Percentiles rank a stretch among this genome's conserved stretches.
Conservation (phyloP, 2,888 invertebrate genomes). For the Pseudanteris insignis region DNA sequence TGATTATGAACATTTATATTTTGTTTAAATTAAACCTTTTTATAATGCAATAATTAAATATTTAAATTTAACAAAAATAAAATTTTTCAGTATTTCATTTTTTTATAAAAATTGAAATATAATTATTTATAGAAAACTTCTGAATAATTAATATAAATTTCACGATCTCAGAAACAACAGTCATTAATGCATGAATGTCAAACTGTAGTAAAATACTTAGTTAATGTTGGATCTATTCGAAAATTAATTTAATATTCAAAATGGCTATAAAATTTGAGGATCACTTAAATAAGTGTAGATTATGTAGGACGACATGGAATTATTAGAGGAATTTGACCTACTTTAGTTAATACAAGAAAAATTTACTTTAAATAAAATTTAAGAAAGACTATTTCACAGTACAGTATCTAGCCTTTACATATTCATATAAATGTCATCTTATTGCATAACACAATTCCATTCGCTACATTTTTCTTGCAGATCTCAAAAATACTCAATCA, state of each 20-base stretch:
- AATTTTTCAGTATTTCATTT: too few species aligned
- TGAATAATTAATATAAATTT: too few species aligned
- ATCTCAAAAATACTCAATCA: slow-evolving; percentile 22
- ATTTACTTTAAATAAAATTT: slow-evolving; percentile 22
- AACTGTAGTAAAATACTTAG: too few species aligned
- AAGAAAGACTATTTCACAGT: slow-evolving; percentile 14
- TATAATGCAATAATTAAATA: too few species aligned
- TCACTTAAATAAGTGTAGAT: slow-evolving; percentile 9
- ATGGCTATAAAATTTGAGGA: slow-evolving; percentile 18
- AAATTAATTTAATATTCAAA: slow-evolving; percentile 2
- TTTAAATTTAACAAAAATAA: too few species aligned
- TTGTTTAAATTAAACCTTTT: too few species aligned
- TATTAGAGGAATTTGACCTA: slow-evolving; percentile 40
- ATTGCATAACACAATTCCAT: slow-evolving; percentile 24
- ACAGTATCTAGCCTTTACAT: slow-evolving; percentile 17
- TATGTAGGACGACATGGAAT: slow-evolving; percentile 29
- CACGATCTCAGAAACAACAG: too few species aligned
- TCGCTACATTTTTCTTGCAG: slow-evolving; percentile 13
- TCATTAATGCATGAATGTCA: too few species aligned
- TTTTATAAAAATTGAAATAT: too few species aligned
- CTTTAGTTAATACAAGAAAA: slow-evolving; percentile 26
- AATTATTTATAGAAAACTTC: too few species aligned
- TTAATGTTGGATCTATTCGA: too few species aligned
- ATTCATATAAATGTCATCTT: slow-evolving; percentile 30
- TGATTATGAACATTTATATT: too few species aligned